Percentiles rank a stretch among this genome's conserved stretches.
These are phyloP conservation scores for Periplaneta americana DNA, from an alignment of 1,140 invertebrate genomes.

Conservation along the genomic window DNA sequence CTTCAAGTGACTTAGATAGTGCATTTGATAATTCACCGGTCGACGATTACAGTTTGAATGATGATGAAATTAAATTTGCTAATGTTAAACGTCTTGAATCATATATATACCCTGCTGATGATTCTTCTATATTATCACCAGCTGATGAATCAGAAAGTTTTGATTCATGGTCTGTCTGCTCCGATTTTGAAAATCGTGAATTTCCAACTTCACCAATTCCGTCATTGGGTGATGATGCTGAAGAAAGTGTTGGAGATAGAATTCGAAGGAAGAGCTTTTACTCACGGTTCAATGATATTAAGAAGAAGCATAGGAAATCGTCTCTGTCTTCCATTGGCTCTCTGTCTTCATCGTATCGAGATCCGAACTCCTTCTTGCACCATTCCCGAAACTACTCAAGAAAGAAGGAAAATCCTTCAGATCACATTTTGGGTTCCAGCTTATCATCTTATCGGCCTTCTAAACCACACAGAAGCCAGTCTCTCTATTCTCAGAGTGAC, in stretches of 20 bases:
- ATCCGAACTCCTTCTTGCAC: not conserved
- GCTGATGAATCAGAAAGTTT: slow-evolving; percentile 54
- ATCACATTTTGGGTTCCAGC: not conserved
- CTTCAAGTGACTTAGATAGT: too few species aligned
- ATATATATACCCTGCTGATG: slow-evolving; percentile 10
- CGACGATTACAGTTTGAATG: not conserved
- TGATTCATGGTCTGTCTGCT: slow-evolving; percentile 64
- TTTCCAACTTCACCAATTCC: slow-evolving; percentile 32
- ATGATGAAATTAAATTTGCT: not conserved
- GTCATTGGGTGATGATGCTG: slow-evolving; percentile 43
- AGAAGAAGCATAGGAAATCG: slow-evolving; percentile 33
- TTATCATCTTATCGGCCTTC: not conserved
- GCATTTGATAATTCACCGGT: not conserved
- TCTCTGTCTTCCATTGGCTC: not conserved
- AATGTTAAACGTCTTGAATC: not conserved
- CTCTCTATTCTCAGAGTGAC: not conserved
- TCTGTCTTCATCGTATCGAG: not conserved
- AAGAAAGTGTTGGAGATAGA: slow-evolving; percentile 75
- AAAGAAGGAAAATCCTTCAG: not conserved
- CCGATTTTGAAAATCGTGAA: slow-evolving; percentile 42
- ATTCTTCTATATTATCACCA: slow-evolving; percentile 40
- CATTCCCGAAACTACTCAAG: not conserved
- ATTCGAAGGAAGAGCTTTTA: slow-evolving; percentile 86
- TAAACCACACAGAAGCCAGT: not conserved
- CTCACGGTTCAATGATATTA: slow-evolving; percentile 77